phyloP scores from a whole-genome alignment of 2,888 invertebrate species.

The Eupithecia pulchellata region DNA sequence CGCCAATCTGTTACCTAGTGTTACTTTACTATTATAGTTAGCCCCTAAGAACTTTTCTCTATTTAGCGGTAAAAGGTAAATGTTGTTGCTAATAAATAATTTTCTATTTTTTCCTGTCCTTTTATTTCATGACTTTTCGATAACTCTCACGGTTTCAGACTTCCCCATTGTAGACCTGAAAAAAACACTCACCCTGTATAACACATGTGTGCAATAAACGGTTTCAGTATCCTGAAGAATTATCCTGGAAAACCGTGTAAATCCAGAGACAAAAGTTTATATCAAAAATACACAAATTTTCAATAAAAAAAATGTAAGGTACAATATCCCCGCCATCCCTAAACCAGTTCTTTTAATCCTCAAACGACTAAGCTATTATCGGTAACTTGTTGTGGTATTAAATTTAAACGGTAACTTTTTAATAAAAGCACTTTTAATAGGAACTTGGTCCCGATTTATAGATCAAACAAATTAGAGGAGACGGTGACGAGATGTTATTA shows the following conservation, averaged over 20 bases:
- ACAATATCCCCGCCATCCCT: neutral
- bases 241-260: neutral
- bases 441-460: constrained; percentile 61
- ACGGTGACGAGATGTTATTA: constrained; percentile 66
- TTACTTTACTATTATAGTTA: no score
- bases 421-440: constrained; percentile 35
- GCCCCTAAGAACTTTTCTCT: no score
- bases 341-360: constrained; percentile 2
- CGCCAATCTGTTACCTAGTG: no score
- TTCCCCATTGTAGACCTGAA: no score
- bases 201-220: no score
- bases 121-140: no score
- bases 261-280: neutral
- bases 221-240: no score
- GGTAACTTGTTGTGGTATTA: constrained; percentile 16
- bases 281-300: neutral
- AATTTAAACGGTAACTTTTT: constrained; percentile 29
- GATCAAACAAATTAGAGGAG: constrained; percentile 75
- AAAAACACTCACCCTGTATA: no score
- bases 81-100: no score
- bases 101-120: no score
- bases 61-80: no score
- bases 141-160: no score
- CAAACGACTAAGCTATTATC: constrained; percentile 12
- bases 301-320: neutral